Evolutionary conservation across 1,140 invertebrate genomes (phyloP), one percentile per base, ranked within the genome.

Genomic region (Pachypsylla venusta): DNA sequence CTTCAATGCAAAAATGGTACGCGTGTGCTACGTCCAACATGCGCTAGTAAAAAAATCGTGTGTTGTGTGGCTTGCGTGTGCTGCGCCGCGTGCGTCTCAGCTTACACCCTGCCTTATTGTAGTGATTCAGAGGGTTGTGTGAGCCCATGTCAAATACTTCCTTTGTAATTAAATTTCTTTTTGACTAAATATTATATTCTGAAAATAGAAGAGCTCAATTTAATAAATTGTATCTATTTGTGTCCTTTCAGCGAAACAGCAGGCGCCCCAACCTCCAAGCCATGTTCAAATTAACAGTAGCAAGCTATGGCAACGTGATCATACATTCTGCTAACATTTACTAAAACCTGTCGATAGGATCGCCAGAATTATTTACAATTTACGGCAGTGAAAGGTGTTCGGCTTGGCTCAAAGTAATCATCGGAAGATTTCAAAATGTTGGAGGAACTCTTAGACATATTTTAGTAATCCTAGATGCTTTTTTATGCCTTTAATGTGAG

Each of bases 231-330:
- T 28, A 3, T 42, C 42, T 26, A 30, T 57, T 57, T 57, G 22
- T 59, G 12, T 19, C 39, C 30, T 62, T 56, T 14, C 39, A 42
- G 58, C 58, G 2, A 65, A 65, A 42, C 59, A 59, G 39, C 64
- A 62, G 12, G 63, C 64, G 10, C 64, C 64, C 14, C 56, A 60
- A 12, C 64, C 64, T 0, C 59, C 64, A 4, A 58, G 60, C 12
- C 64, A 64, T 22, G 26, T 64, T 25, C 64, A 64, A 42, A 27
- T 62, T 4, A 28, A 42, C 1, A 26, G 20, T 2, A 64, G 48
- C 24, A 48, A 48, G 19, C 7, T n/a, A 12, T 59, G 57, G 57
- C 57, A 55, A n/a, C 54, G 25, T n/a, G 57, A 59, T 14, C 40
- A 59, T 26, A 24, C 57, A 7, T 53, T 20, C 22, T 48, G 48